These are phyloP conservation scores for Melipona quadrifasciata DNA, from an alignment of 1,140 invertebrate genomes.

Conservation along the genomic window DNA sequence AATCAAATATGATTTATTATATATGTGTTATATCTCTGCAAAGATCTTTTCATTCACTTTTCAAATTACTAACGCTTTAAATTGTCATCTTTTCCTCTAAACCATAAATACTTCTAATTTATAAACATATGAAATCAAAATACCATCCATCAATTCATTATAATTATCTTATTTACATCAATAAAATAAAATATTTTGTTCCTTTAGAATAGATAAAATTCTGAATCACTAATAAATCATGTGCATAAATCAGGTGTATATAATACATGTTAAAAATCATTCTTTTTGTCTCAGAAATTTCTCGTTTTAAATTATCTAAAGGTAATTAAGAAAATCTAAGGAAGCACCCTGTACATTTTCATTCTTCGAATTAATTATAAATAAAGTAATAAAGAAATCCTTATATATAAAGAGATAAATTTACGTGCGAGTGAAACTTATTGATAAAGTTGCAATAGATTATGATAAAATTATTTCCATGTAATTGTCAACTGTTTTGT, in stretches of 20 bases:
- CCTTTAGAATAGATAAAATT: neutral
- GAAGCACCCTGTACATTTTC: neutral
- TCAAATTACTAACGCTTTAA: neutral
- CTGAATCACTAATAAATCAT: neutral
- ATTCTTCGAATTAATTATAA: neutral
- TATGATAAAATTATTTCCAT: neutral
- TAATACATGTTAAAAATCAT: neutral
- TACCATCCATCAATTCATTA: neutral
- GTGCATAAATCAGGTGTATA: neutral
- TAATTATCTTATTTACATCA: neutral
- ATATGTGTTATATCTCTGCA: no score
- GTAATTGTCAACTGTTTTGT: neutral
- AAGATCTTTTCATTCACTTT: neutral
- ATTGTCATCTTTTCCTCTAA: neutral
- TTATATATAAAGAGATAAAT: neutral
- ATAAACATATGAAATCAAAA: neutral
- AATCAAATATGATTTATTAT: neutral
- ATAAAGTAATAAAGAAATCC: neutral
- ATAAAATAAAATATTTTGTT: neutral
- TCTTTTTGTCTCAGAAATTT: constrained; percentile 6
- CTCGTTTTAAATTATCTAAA: neutral
- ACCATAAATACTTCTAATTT: neutral
- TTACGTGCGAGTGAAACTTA: neutral
- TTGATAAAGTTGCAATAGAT: neutral
- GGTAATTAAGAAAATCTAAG: neutral